A percentile compares a stretch with the other conserved stretches of the same genome.
These are phyloP conservation scores for Stegana nigrithorax DNA, from an alignment of 2,888 invertebrate species.

Conservation along the genomic window DNA sequence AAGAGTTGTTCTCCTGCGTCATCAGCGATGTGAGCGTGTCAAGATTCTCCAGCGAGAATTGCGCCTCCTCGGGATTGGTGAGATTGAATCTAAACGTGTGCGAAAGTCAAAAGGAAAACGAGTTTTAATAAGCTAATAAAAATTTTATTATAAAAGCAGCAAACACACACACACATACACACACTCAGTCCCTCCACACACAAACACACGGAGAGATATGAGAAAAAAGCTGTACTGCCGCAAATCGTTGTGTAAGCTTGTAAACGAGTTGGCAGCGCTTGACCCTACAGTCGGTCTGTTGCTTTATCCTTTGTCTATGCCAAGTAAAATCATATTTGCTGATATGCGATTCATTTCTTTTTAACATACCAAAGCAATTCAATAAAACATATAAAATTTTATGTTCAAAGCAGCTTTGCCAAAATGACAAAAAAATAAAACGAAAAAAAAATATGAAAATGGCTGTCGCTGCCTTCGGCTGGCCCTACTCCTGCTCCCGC, in stretches of 20 bases:
- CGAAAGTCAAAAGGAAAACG: no score
- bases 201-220: no score
- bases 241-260: no score
- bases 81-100: slow-evolving; percentile 68
- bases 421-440: slow-evolving; percentile 9
- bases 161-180: neutral
- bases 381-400: slow-evolving; percentile 12
- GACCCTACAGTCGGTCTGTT: no score
- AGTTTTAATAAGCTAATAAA: no score
- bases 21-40: slow-evolving; percentile 83
- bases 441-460: slow-evolving; percentile 22
- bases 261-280: no score
- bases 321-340: slow-evolving; percentile 42
- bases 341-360: neutral
- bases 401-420: neutral
- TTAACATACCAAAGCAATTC: neutral
- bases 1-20: slow-evolving; percentile 83
- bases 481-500: neutral
- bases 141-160: no score
- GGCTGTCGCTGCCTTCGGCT: neutral
- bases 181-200: slow-evolving; percentile 32
- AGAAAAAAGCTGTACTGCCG: no score
- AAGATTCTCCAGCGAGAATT: slow-evolving; percentile 69
- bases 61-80: slow-evolving; percentile 67
- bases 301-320: no score